A percentile compares a stretch with the other conserved stretches of the same genome.
Evolutionary conservation across 2,797 vertebrate species (phyloP).

Genomic region (Glossophaga mutica): DNA sequence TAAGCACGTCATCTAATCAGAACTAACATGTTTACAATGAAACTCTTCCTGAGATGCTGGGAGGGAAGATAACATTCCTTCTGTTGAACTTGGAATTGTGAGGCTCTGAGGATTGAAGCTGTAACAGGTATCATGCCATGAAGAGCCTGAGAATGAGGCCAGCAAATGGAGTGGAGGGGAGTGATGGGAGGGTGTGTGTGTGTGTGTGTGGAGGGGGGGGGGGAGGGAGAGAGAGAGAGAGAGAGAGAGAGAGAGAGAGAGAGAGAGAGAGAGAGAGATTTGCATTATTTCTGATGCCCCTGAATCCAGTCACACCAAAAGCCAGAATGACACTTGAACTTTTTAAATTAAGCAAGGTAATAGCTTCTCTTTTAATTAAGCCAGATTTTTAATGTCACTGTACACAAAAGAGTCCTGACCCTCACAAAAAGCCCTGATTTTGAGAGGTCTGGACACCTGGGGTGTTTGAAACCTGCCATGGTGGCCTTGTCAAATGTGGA

Average conservation of each 20-base stretch:
- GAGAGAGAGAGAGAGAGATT: neutral
- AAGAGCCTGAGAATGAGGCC: neutral
- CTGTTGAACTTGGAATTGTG: neutral
- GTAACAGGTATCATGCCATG: neutral
- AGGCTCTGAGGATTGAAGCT: neutral
- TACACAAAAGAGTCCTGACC: neutral
- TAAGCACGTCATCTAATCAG: neutral
- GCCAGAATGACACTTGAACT: neutral
- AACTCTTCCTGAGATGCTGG: neutral
- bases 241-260: no score
- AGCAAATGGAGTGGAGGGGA: no score
- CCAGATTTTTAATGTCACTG: neutral
- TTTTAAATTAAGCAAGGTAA: neutral
- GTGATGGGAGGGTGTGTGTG: fast-evolving
- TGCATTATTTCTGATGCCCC: neutral
- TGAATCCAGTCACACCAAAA: neutral
- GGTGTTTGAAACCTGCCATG: neutral
- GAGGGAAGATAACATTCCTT: neutral
- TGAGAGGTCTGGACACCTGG: neutral
- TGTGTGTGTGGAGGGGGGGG: fast-evolving
- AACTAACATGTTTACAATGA: neutral
- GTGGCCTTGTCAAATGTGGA: neutral
- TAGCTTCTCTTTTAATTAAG: neutral
- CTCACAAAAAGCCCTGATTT: neutral
- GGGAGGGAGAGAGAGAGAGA: neutral